Conservation (phyloP, 2,797 vertebrate genomes). For the Molossus alvarezi region DNA sequence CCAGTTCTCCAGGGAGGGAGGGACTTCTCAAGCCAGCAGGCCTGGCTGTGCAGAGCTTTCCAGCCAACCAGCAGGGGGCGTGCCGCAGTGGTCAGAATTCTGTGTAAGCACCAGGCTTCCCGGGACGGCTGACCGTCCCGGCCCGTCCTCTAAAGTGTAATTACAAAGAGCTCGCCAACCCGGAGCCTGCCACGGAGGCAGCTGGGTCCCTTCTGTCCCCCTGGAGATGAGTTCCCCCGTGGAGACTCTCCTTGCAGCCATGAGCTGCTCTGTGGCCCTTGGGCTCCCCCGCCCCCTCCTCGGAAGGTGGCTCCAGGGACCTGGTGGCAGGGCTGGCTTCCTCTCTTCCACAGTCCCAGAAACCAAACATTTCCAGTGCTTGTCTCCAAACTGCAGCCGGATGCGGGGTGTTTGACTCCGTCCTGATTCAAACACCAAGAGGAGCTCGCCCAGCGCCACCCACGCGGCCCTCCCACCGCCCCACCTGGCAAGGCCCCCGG, state of each 20-base stretch:
- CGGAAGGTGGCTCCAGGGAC: neutral
- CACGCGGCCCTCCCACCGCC: accelerated
- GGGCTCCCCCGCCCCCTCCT: neutral
- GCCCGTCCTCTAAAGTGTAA: neutral
- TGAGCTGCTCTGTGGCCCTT: neutral
- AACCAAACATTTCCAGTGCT: neutral
- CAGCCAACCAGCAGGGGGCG: neutral
- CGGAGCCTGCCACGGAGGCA: neutral
- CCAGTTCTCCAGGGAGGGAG: neutral
- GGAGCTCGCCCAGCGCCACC: neutral
- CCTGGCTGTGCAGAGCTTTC: neutral
- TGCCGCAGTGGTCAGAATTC: neutral
- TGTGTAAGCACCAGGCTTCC: no score
- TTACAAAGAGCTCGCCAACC: neutral
- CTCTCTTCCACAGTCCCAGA: neutral
- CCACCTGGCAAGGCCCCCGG: neutral
- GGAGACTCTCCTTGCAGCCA: neutral
- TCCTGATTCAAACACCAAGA: slow-evolving; percentile 11
- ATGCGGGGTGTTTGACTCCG: neutral
- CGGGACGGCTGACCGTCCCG: neutral
- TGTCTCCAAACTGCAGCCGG: neutral
- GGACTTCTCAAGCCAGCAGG: neutral
- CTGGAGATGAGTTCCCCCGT: neutral
- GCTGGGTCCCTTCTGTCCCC: neutral
- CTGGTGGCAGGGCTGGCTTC: neutral